Evolutionary conservation across 2,113 vertebrate species (phyloP).

Genomic region (Chascanopsetta lugubris): DNA sequence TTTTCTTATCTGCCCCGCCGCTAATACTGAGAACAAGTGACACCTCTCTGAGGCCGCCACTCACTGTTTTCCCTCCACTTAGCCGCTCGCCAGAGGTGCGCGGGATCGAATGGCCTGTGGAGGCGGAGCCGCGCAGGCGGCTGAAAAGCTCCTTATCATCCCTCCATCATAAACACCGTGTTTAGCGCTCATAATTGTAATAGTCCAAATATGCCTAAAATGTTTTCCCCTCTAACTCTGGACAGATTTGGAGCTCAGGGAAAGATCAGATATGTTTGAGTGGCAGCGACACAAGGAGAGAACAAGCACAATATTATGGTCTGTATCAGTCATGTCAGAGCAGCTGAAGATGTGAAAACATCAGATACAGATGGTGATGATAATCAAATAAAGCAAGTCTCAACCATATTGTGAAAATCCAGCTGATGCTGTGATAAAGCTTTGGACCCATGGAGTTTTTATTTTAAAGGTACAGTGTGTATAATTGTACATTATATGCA

Average conservation of each 20-base stretch:
- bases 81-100: slow-evolving; percentile 40
- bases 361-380: slow-evolving; percentile 12
- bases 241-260: not conserved
- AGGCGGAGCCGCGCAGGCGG: slow-evolving; percentile 6
- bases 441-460: too few relatives aligned
- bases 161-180: slow-evolving; percentile 12
- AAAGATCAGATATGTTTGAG: not conserved
- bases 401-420: not conserved
- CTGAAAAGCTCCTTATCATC: slow-evolving; percentile 4
- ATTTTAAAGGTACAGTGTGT: too few relatives aligned
- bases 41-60: slow-evolving; percentile 73
- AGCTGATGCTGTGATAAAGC: not conserved
- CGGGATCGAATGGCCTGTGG: slow-evolving; percentile 29
- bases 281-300: not conserved
- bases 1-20: slow-evolving; percentile 77
- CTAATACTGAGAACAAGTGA: slow-evolving; percentile 82
- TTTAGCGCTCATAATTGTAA: slow-evolving; percentile 1
- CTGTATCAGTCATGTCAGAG: not conserved
- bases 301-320: too few relatives aligned
- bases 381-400: slow-evolving; percentile 5
- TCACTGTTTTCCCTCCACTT: slow-evolving; percentile 75
- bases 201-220: slow-evolving; percentile 3
- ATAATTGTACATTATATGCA: too few relatives aligned
- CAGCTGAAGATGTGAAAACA: not conserved
- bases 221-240: not conserved